These are phyloP conservation scores for Odontamblyopus rebecca DNA, from an alignment of 2,797 vertebrate species.

Conservation along the genomic window DNA sequence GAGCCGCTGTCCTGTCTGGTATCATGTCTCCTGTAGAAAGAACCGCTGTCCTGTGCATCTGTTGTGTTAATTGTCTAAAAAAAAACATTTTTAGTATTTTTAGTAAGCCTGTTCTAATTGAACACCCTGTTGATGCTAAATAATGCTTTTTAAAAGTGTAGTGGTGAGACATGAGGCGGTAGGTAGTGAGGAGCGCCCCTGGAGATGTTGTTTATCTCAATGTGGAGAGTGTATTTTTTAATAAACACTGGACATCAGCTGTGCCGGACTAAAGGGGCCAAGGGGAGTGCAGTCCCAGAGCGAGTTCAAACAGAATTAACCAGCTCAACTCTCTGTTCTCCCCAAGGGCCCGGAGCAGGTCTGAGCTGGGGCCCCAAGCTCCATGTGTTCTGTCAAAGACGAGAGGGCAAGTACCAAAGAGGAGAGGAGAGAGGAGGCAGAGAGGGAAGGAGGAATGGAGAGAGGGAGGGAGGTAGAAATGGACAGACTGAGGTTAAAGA, in stretches of 20 bases:
- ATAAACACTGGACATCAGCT: constrained; percentile 24
- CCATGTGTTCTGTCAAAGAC: constrained; percentile 27
- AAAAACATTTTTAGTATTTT: too few species aligned
- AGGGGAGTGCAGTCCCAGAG: constrained; percentile 55
- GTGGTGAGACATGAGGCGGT: constrained; percentile 21
- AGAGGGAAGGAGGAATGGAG: too few species aligned
- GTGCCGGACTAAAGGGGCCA: constrained; percentile 45
- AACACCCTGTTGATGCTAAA: too few species aligned
- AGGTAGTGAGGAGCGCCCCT: constrained; percentile 18
- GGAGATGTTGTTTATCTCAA: constrained; percentile 41
- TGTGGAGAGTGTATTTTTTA: neutral
- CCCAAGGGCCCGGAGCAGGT: constrained; percentile 30
- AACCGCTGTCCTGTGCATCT: too few species aligned
- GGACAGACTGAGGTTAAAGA: too few species aligned
- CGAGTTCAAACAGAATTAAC: constrained; percentile 68
- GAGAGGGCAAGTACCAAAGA: neutral
- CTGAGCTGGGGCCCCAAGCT: constrained; percentile 35
- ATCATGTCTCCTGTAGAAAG: too few species aligned
- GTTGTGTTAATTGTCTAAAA: too few species aligned
- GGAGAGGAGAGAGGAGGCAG: too few species aligned
- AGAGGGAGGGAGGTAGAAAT: too few species aligned
- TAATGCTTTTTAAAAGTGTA: constrained; percentile 23
- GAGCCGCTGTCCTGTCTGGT: too few species aligned
- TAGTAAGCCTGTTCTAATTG: too few species aligned
- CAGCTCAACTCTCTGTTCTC: constrained; percentile 25